A percentile compares a stretch with the other conserved stretches of the same genome.
Conservation (phyloP, 2,888 invertebrate genomes). For the Phaonia tiefii region DNA sequence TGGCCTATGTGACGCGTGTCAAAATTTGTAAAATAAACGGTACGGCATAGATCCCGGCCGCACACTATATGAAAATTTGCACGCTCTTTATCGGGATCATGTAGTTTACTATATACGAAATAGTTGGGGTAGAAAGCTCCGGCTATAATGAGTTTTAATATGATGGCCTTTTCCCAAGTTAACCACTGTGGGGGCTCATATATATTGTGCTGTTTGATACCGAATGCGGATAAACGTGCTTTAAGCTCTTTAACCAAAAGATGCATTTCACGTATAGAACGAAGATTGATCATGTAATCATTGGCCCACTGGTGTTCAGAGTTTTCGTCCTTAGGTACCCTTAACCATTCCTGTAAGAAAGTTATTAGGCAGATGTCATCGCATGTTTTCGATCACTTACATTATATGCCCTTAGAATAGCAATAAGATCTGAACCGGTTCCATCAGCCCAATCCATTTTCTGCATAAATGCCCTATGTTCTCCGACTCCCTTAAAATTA, state of each 20-base stretch:
- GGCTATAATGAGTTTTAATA: constrained; percentile 84
- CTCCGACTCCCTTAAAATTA: constrained; percentile 76
- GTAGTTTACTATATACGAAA: constrained; percentile 84
- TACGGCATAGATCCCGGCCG: constrained; percentile 88
- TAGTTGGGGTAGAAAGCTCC: constrained; percentile 96
- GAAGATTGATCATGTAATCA: constrained; percentile 86
- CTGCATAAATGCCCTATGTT: constrained; percentile 87
- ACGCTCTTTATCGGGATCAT: constrained; percentile 84
- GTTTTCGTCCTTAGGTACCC: constrained; percentile 81
- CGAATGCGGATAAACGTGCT: constrained; percentile 83
- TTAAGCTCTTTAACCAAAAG: constrained; percentile 87
- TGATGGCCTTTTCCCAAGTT: constrained; percentile 82
- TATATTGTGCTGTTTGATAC: constrained; percentile 83
- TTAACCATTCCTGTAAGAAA: constrained; percentile 85
- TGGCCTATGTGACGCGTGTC: constrained; percentile 85
- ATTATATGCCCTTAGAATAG: constrained; percentile 89
- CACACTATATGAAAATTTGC: constrained; percentile 85
- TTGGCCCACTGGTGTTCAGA: constrained; percentile 85
- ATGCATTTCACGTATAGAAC: constrained; percentile 87
- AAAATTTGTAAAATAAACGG: constrained; percentile 86
- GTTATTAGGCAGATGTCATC: neutral
- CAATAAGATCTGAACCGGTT: constrained; percentile 90
- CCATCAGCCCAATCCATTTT: constrained; percentile 91
- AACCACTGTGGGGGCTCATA: constrained; percentile 77
- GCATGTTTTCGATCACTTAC: constrained; percentile 80